These are phyloP conservation scores for Ichneumoninae sp. DNA, from an alignment of 2,888 invertebrate genomes.

Conservation along the genomic window DNA sequence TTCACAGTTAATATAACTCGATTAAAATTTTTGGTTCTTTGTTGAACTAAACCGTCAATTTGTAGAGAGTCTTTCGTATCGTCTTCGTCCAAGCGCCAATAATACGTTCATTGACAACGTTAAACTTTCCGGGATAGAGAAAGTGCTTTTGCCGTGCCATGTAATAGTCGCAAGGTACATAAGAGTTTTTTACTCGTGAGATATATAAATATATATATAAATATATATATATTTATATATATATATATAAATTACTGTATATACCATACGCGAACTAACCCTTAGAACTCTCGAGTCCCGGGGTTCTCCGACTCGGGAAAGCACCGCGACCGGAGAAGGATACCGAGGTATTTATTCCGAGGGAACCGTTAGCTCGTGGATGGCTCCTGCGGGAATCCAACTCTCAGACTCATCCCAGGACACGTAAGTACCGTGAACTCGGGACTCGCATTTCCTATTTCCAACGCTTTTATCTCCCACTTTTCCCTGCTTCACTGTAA, in stretches of 20 bases:
- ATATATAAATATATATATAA: not conserved
- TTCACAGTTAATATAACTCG: not conserved
- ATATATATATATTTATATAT: not conserved
- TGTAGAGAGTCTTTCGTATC: not conserved
- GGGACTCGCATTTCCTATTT: constrained; percentile 69
- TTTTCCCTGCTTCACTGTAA: constrained; percentile 12
- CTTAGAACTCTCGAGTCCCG: constrained; percentile 8
- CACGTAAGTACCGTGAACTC: constrained; percentile 77
- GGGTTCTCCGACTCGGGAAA: constrained; percentile 35
- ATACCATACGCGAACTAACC: constrained; percentile 20
- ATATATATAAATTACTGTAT: not conserved
- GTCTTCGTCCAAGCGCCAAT: constrained; percentile 63
- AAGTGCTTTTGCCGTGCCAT: constrained; percentile 66
- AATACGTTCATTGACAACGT: constrained; percentile 74
- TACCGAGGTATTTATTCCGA: constrained; percentile 74
- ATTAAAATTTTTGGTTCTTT: not conserved
- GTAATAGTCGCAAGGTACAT: not conserved
- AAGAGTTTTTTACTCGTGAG: not conserved
- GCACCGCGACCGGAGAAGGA: constrained; percentile 55
- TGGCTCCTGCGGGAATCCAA: constrained; percentile 80
- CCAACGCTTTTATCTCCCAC: constrained; percentile 41
- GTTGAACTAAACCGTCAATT: not conserved
- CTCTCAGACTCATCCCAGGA: constrained; percentile 80
- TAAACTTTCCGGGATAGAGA: constrained; percentile 70
- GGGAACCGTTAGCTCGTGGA: constrained; percentile 79